Percentiles rank a stretch among this genome's conserved stretches.
Conservation (phyloP, 2,888 invertebrate genomes). For the Mythimna ferrago region DNA sequence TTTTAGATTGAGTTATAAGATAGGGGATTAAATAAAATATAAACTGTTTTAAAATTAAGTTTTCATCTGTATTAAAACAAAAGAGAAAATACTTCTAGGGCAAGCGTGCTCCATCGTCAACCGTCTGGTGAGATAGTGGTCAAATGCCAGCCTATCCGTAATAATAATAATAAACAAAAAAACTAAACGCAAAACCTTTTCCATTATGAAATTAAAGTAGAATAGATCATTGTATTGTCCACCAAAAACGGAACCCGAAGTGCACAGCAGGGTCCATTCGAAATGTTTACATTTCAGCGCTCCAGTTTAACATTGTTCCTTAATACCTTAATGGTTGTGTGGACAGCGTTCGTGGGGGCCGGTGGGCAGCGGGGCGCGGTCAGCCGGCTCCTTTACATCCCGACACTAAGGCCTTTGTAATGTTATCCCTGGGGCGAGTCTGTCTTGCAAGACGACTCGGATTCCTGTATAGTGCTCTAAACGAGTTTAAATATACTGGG, state of each 20-base stretch:
- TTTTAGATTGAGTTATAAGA: neutral
- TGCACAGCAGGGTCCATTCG: constrained; percentile 22
- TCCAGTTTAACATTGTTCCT: constrained; percentile 42
- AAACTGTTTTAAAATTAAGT: too few species aligned
- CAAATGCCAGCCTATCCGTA: neutral
- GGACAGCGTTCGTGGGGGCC: constrained; percentile 40
- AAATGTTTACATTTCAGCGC: constrained; percentile 44
- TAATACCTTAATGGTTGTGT: constrained; percentile 61
- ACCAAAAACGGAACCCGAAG: constrained; percentile 26
- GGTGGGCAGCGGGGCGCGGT: constrained; percentile 51
- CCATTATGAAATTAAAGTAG: neutral
- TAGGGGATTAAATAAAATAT: neutral
- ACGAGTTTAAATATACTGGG: constrained; percentile 58
- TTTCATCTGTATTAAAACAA: too few species aligned
- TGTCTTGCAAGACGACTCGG: constrained; percentile 59
- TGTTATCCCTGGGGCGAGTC: constrained; percentile 61
- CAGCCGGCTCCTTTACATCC: constrained; percentile 61
- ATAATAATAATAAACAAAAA: neutral
- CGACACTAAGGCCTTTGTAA: constrained; percentile 64
- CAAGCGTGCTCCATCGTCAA: too few species aligned
- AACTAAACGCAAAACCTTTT: neutral
- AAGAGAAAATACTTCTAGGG: too few species aligned
- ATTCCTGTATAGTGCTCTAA: constrained; percentile 56
- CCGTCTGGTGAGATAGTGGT: too few species aligned
- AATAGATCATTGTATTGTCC: constrained; percentile 7